Evolutionary conservation across 2,113 vertebrate species (phyloP).

Genomic region (Turdus rufiventris): DNA sequence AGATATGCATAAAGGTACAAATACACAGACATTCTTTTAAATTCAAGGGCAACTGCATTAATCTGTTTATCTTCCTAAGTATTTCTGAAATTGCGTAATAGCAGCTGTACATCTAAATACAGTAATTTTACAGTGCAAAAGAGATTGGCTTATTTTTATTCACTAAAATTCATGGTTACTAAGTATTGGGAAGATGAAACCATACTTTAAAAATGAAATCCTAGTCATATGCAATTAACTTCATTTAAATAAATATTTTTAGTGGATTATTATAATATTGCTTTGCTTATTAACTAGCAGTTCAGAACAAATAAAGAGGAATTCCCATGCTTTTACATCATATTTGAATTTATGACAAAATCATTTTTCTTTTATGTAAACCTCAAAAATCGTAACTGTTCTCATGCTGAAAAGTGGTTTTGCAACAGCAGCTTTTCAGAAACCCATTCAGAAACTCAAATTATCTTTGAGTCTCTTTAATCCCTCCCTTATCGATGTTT

Average conservation of each 20-base stretch:
- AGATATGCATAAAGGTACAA: not conserved
- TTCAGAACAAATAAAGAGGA: not conserved
- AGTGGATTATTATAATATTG: not conserved
- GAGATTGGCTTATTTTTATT: not conserved
- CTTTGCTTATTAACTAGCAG: not conserved
- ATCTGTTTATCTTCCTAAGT: not conserved
- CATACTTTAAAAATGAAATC: not conserved
- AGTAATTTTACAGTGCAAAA: not conserved
- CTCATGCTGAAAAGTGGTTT: not conserved
- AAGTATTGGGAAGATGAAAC: not conserved
- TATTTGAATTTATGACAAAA: not conserved
- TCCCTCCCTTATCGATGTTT: not conserved
- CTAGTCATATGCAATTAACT: not conserved
- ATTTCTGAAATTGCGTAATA: not conserved
- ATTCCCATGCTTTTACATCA: not conserved
- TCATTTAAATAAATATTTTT: not conserved
- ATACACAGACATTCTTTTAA: not conserved
- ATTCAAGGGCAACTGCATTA: accelerated
- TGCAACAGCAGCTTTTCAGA: not conserved
- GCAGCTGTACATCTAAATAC: not conserved
- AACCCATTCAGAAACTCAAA: not conserved
- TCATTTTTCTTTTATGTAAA: not conserved
- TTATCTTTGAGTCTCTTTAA: not conserved
- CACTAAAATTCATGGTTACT: not conserved
- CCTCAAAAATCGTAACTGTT: not conserved